A percentile compares a stretch with the other conserved stretches of the same genome.
Evolutionary conservation across 2,113 vertebrate genomes (phyloP).

Genomic region (Pitta sordida): DNA sequence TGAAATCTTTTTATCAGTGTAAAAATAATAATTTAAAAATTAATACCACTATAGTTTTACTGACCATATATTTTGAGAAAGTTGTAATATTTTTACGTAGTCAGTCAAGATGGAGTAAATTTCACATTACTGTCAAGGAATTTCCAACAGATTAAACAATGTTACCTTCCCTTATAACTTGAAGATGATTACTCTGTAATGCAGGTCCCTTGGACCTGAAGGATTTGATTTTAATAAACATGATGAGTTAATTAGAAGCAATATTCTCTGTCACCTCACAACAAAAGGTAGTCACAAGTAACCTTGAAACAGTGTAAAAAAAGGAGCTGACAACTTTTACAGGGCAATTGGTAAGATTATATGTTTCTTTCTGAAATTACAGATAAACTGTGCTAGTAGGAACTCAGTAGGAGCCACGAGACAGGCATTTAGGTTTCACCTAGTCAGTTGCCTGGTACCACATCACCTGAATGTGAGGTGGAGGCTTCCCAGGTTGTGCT

Average conservation of each 20-base stretch:
- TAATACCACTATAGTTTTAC: neutral
- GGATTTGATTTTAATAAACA: neutral
- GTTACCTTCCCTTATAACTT: neutral
- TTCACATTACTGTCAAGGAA: neutral
- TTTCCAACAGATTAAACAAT: neutral
- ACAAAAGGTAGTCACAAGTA: conserved; percentile 8
- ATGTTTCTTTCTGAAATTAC: conserved; percentile 22
- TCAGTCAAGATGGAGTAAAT: neutral
- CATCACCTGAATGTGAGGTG: neutral
- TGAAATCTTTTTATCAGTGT: neutral
- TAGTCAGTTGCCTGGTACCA: neutral
- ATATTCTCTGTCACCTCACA: neutral
- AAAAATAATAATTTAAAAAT: neutral
- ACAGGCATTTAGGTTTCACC: neutral
- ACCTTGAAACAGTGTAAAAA: conserved; percentile 29
- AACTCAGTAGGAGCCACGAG: conserved; percentile 8
- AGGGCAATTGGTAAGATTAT: conserved; percentile 30
- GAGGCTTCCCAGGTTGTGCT: neutral
- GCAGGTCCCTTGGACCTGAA: neutral
- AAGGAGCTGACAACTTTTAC: conserved; percentile 15
- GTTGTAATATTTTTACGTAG: conserved; percentile 11
- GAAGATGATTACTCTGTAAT: neutral
- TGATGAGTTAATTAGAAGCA: neutral
- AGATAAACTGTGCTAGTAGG: neutral
- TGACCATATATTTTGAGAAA: neutral